Conservation (phyloP, 2,113 vertebrate genomes). For the Silurus asotus region DNA sequence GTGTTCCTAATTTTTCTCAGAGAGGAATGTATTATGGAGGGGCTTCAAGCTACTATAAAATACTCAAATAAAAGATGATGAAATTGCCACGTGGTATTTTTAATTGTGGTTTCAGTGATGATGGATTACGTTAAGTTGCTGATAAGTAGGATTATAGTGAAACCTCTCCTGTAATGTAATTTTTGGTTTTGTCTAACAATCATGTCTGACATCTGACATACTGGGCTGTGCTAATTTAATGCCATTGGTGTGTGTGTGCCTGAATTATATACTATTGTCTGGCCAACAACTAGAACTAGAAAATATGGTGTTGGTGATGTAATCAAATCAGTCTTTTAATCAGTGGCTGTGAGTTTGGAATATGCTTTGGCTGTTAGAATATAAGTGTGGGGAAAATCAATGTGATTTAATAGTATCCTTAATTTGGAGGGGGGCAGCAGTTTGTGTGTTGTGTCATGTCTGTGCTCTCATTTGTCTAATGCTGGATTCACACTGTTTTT, state of each 20-base stretch:
- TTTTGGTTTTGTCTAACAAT: not conserved
- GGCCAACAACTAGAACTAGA: not conserved
- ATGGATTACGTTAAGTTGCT: not conserved
- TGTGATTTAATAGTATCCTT: not conserved
- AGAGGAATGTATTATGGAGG: not conserved
- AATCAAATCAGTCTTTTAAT: not conserved
- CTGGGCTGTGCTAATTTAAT: constrained; percentile 14
- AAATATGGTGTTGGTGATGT: not conserved
- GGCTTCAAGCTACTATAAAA: not conserved
- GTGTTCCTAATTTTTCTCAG: not conserved
- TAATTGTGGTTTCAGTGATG: not conserved
- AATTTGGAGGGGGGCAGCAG: not conserved
- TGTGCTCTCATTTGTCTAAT: constrained; percentile 8
- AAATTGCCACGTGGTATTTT: not conserved
- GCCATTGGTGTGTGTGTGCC: not conserved
- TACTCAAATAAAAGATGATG: not conserved
- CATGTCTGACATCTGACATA: constrained; percentile 21
- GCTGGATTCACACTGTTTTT: too few species aligned
- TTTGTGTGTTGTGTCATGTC: not conserved
- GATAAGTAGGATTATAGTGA: not conserved
- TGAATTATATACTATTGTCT: constrained; percentile 2
- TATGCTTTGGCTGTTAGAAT: not conserved
- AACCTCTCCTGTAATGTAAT: not conserved
- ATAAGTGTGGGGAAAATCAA: not conserved
- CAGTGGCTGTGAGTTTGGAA: not conserved